phyloP scores from a whole-genome alignment of 1,140 invertebrate species.

The Leptinotarsa undecemlineata region DNA sequence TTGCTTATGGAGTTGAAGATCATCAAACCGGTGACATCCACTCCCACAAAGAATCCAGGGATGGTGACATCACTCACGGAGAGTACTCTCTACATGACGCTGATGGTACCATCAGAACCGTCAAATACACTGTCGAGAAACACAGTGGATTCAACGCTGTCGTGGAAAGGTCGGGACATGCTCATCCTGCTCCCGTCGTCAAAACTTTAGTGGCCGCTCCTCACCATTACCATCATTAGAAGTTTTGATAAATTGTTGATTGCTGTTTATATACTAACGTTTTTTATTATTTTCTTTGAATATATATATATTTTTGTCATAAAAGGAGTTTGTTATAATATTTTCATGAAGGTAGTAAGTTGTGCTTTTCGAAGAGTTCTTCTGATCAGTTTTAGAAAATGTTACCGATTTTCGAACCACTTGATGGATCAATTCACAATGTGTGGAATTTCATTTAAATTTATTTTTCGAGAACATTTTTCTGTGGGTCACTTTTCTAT shows the following conservation, averaged over 20 bases:
- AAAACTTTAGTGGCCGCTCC: slow-evolving; percentile 14
- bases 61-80: slow-evolving; percentile 40
- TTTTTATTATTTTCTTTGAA: too few species aligned
- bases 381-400: neutral
- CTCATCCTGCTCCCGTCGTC: slow-evolving; percentile 26
- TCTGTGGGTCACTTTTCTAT: too few species aligned
- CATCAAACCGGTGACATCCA: slow-evolving; percentile 57
- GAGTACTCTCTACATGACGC: slow-evolving; percentile 57
- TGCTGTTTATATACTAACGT: neutral
- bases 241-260: neutral
- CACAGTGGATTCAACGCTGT: slow-evolving; percentile 54
- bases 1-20: slow-evolving; percentile 50
- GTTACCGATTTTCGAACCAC: too few species aligned
- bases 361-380: neutral
- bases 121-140: slow-evolving; percentile 60
- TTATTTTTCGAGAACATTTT: too few species aligned
- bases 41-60: slow-evolving; percentile 41
- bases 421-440: too few species aligned
- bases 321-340: too few species aligned
- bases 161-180: slow-evolving; percentile 40
- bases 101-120: slow-evolving; percentile 61
- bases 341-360: neutral
- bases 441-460: too few species aligned
- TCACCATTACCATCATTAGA: slow-evolving; percentile 23
- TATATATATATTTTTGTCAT: too few species aligned